Conservation (phyloP, 2,888 invertebrate species). For the Pteria penguin region DNA sequence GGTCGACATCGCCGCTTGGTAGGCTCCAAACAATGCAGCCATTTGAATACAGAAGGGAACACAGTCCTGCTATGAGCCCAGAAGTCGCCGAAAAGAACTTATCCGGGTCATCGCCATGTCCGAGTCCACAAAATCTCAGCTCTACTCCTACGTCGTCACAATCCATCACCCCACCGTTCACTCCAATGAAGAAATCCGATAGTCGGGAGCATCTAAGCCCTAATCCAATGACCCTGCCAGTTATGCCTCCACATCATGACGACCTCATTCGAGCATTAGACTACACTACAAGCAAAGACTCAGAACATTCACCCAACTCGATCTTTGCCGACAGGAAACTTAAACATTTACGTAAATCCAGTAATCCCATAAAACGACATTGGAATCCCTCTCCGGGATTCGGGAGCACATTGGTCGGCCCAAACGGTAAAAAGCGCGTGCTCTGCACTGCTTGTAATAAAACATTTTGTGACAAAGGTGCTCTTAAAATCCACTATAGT, state of each 20-base stretch:
- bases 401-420: conserved; percentile 77
- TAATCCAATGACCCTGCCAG: conserved; percentile 57
- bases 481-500: conserved; percentile 98
- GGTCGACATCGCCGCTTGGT: conserved; percentile 89
- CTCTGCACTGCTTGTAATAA: conserved; percentile 99
- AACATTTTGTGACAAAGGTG: conserved; percentile 99
- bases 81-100: conserved; percentile 49
- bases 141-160: conserved; percentile 64
- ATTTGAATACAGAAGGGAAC: conserved; percentile 88
- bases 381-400: conserved; percentile 79
- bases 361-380: conserved; percentile 80
- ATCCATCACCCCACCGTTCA: conserved; percentile 62
- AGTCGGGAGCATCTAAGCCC: conserved; percentile 42
- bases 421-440: conserved; percentile 90
- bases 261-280: conserved; percentile 65
- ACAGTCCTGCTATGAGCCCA: conserved; percentile 63
- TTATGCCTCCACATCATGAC: conserved; percentile 56
- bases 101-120: conserved; percentile 60
- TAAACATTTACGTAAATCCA: conserved; percentile 80
- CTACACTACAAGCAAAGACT: conserved; percentile 58
- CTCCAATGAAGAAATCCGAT: conserved; percentile 54
- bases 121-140: conserved; percentile 70
- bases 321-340: conserved; percentile 72
- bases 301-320: conserved; percentile 48
- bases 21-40: conserved; percentile 97